These are phyloP conservation scores for Alloplasta piceator DNA, from an alignment of 2,888 invertebrate species.

Conservation along the genomic window DNA sequence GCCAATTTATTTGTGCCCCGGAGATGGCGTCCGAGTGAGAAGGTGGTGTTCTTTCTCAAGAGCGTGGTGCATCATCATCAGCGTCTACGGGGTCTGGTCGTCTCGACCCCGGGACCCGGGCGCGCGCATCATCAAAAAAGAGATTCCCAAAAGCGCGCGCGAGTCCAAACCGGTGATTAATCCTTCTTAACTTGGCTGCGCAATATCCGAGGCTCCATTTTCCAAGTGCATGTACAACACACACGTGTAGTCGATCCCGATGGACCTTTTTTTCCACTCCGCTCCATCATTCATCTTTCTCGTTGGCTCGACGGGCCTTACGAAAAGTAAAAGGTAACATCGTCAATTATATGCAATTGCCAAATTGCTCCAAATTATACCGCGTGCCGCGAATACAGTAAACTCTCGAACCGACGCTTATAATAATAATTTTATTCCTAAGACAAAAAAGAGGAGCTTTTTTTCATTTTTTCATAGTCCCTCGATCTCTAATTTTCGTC, in stretches of 20 bases:
- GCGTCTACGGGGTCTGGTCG: neutral
- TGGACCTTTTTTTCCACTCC: slow-evolving; percentile 50
- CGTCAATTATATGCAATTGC: slow-evolving; percentile 82
- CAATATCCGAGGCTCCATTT: slow-evolving; percentile 34
- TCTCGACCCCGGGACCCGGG: slow-evolving; percentile 51
- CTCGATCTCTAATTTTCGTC: slow-evolving; percentile 13
- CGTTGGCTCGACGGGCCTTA: slow-evolving; percentile 46
- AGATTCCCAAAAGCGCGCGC: slow-evolving; percentile 70
- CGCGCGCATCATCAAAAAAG: slow-evolving; percentile 60
- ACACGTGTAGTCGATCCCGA: slow-evolving; percentile 2
- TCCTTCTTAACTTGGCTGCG: slow-evolving; percentile 78
- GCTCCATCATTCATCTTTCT: slow-evolving; percentile 45
- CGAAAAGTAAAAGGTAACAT: slow-evolving; percentile 79
- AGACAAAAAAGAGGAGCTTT: neutral
- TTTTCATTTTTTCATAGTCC: slow-evolving; percentile 22
- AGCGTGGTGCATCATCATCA: neutral
- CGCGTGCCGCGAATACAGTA: slow-evolving; percentile 65
- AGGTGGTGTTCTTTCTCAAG: neutral
- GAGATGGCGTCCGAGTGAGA: neutral
- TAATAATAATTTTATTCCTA: slow-evolving; percentile 51
- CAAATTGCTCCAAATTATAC: slow-evolving; percentile 82
- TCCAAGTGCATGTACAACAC: neutral
- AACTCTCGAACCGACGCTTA: slow-evolving; percentile 40
- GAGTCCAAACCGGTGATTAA: slow-evolving; percentile 79
- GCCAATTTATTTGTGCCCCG: neutral